phyloP scores from a whole-genome alignment of 2,888 invertebrate species.

The Lycaena phlaeas region DNA sequence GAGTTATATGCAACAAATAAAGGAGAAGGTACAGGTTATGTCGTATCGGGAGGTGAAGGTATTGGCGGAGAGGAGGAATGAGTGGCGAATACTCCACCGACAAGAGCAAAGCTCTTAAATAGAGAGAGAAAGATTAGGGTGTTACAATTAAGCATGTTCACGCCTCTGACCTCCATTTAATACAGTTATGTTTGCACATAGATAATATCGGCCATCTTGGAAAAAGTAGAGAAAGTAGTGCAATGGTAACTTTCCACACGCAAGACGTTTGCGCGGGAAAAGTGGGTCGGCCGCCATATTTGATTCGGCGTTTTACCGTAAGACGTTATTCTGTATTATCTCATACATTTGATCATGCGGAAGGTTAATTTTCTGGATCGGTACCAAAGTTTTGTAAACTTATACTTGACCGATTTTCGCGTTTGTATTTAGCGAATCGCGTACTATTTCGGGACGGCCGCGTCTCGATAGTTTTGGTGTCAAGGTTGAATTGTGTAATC shows the following conservation, averaged over 20 bases:
- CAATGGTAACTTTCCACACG: constrained; percentile 70
- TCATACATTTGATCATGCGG: constrained; percentile 16
- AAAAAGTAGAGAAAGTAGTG: constrained; percentile 73
- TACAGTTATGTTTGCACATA: constrained; percentile 30
- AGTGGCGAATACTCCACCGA: too few species aligned
- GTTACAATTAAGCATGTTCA: neutral
- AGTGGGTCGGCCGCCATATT: constrained; percentile 65
- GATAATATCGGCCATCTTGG: constrained; percentile 60
- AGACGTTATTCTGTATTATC: too few species aligned
- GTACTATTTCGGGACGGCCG: constrained; percentile 60
- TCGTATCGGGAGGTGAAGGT: too few species aligned
- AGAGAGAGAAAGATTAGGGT: neutral
- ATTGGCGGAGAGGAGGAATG: too few species aligned
- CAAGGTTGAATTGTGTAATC: constrained; percentile 62
- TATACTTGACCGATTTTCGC: constrained; percentile 66
- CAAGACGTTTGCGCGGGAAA: constrained; percentile 60
- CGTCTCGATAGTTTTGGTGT: constrained; percentile 67
- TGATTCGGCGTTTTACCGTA: constrained; percentile 50
- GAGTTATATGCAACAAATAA: too few species aligned
- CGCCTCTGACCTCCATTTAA: constrained; percentile 45
- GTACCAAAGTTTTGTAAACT: constrained; percentile 39
- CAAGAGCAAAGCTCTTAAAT: too few species aligned
- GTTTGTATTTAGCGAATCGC: constrained; percentile 33
- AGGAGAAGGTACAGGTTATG: too few species aligned
- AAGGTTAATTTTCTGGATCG: constrained; percentile 42